A percentile compares a stretch with the other conserved stretches of the same genome.
phyloP scores from a whole-genome alignment of 2,797 vertebrate species.

The Picus viridis region DNA sequence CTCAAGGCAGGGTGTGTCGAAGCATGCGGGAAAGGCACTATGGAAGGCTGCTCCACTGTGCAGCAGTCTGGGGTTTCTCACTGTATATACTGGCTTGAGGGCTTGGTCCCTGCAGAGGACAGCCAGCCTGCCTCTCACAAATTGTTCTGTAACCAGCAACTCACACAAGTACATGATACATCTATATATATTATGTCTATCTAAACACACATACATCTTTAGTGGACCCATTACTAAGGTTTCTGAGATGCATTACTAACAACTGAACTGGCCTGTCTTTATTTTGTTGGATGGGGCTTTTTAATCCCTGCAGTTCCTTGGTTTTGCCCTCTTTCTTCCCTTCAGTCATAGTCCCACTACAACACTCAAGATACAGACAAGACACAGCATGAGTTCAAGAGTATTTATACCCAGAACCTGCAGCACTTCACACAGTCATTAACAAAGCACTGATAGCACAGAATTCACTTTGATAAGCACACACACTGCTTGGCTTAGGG shows the following conservation, averaged over 20 bases:
- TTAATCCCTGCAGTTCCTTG: background rate
- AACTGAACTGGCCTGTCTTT: background rate
- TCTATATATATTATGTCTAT: too few relatives aligned
- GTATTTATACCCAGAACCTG: background rate
- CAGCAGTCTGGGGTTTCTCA: background rate
- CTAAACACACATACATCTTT: too few relatives aligned
- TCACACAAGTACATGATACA: background rate
- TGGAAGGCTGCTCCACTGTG: background rate
- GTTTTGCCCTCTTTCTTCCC: background rate
- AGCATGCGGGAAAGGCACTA: background rate
- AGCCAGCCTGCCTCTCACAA: background rate
- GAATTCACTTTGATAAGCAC: background rate
- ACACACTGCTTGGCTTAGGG: background rate
- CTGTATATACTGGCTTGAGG: background rate
- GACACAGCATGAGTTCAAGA: background rate
- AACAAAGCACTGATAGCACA: background rate
- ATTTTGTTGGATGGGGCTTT: background rate
- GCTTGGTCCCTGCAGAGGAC: background rate
- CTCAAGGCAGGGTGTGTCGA: constrained; percentile 43
- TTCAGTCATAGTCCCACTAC: background rate
- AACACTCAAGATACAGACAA: background rate
- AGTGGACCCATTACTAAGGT: background rate
- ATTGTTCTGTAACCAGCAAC: background rate
- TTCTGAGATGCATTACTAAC: background rate
- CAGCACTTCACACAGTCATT: background rate